Evolutionary conservation across 2,888 invertebrate species (phyloP), one percentile per base, ranked within the genome.

Genomic region (Pachydiplax longipennis): DNA sequence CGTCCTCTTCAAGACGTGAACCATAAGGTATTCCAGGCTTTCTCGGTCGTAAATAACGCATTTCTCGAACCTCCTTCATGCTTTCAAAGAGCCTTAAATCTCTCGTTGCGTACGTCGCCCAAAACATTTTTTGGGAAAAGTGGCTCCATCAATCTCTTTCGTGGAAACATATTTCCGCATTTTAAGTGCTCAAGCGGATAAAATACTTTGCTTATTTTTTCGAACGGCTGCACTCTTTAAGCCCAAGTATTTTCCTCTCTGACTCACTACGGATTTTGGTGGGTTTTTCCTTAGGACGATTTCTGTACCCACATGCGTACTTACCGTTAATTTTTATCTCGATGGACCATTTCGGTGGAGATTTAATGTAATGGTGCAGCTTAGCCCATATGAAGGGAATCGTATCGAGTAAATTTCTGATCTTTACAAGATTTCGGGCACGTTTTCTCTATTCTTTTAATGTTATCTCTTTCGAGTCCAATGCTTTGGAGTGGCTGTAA

Each of bases 81-180:
- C 82, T 53, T 83, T 83, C 58, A 35, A 18, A 58, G 44, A 58
- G 35, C 53, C 58, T 73, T 53, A 58, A 83, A 83, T 53, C 6
- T 22, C 82, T 22, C 15, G 5, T 31, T 53, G 25, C 31, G 31
- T 25, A 48, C 53, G 25, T 48, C 83, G 4, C 83, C 48, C 22
- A 25, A 18, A 58, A 58, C 35, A 40, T 83, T 81, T 83, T 83
- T 35, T 4, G 58, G 18, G 31, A 6, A 35, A 58, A 58, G 58
- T 83, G 83, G 83, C 58, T 25, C 58, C 58, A 83, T 83, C 58
- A 83, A 83, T 58, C 83, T 83, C 58, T 31, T 10, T 53, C 83
- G 0, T n/a, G 15, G 6, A 53, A 31, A 58, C 31, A 53, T 83
- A 58, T 83, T 83, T 58, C 83, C 31, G 22, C 31, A 2, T 83